Conservation (phyloP, 2,888 invertebrate genomes). For the Liopterus haemorrhoidalis region DNA sequence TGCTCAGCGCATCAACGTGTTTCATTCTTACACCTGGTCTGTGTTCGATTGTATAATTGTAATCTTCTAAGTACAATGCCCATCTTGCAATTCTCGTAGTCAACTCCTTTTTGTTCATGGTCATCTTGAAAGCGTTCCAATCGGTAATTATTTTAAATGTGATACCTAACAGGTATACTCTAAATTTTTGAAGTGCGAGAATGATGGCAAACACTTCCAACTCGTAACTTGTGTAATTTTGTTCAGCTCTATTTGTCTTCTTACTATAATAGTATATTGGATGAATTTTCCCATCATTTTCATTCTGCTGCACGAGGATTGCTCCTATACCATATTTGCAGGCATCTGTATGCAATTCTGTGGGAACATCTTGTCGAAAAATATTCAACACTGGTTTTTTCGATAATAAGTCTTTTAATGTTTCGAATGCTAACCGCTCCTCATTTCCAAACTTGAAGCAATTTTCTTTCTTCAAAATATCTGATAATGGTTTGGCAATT, state of each 20-base stretch:
- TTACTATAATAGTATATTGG: slow-evolving; percentile 33
- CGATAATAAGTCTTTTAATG: slow-evolving; percentile 9
- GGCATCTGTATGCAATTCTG: slow-evolving; percentile 22
- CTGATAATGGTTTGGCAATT: slow-evolving; percentile 19
- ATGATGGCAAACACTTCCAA: slow-evolving; percentile 15
- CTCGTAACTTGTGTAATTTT: slow-evolving; percentile 4
- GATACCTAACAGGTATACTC: slow-evolving; percentile 20
- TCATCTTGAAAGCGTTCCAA: slow-evolving; percentile 17
- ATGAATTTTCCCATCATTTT: slow-evolving; percentile 27
- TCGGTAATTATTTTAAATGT: slow-evolving; percentile 15
- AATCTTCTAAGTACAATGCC: slow-evolving; percentile 30
- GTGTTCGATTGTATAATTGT: slow-evolving; percentile 24
- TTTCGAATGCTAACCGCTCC: slow-evolving; percentile 19
- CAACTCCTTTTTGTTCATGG: too few species aligned
- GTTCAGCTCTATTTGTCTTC: slow-evolving; percentile 26
- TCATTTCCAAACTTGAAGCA: slow-evolving; percentile 17
- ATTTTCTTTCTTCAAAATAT: slow-evolving; percentile 18
- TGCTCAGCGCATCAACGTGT: slow-evolving; percentile 26
- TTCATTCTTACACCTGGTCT: slow-evolving; percentile 23
- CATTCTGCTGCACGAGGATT: slow-evolving; percentile 15
- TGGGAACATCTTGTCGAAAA: slow-evolving; percentile 13
- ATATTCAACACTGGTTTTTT: slow-evolving; percentile 24
- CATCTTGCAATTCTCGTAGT: too few species aligned
- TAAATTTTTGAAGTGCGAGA: slow-evolving; percentile 20
- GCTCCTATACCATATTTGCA: background rate